Evolutionary conservation across 2,888 invertebrate genomes (phyloP), one percentile per base, ranked within the genome.

Genomic region (Leucania comma): DNA sequence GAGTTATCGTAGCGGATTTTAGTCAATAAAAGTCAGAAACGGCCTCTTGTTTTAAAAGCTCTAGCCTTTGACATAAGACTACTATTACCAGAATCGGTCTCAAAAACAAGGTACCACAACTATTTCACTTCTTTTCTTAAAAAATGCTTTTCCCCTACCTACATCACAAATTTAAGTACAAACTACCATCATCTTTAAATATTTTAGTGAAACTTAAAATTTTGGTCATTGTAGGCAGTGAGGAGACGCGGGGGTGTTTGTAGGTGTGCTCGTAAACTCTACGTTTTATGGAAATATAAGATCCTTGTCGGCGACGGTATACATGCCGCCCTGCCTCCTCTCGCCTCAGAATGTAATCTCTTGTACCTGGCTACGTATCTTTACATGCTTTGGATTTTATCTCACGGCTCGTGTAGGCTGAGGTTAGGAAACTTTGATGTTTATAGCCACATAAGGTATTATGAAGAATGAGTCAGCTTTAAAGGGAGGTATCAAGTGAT

Each of bases 271-370:
- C 93, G 92, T 93, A 93, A 93, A 93, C 86, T 88, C 88, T 91
- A 89, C 90, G 90, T 91, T 93, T 93, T 93, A 93, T 93, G 93
- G 93, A 93, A 93, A 93, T 93, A 93, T 93, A 93, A 93, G 93
- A 93, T 93, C 92, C 90, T 93, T 93, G 93, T 92, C 93, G 90
- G 87, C 81, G 86, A 84, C 86, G 87, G 79, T 69, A 86, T 86
- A 88, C 87, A 87, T 74, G 83, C 73, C 90, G 87, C 84, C 82
- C 87, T 86, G 88, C 89, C 88, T 77, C 75, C 69, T 60, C 68
- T 86, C 86, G 78, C 78, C 78, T 83, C 83, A 86, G 90, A 89
- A 90, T 89, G 90, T 91, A 90, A 91, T 91, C 91, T 90, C 89
- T 84, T 85, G 85, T 84, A 87, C 88, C 84, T 86, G 86, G 84